Evolutionary conservation across 2,113 vertebrate species (phyloP).

Genomic region (Cebidichthys violaceus): DNA sequence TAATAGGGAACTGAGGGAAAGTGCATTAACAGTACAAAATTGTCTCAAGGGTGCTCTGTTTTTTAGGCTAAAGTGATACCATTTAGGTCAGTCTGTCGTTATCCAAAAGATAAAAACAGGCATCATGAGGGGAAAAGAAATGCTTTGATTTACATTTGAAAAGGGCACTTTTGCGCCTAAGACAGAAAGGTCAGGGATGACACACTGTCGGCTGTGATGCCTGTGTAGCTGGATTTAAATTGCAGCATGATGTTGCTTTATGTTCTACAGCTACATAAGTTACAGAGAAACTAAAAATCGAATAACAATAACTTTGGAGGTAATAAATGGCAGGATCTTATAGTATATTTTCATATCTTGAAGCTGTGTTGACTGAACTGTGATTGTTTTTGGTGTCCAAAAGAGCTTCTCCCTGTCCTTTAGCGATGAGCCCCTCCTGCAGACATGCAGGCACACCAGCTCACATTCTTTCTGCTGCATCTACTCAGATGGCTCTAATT

Average conservation of each 20-base stretch:
- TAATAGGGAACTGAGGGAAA: conserved; percentile 2
- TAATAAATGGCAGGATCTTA: neutral
- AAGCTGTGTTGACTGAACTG: neutral
- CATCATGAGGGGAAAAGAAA: conserved; percentile 5
- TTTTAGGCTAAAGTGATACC: conserved; percentile 23
- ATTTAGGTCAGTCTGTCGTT: conserved; percentile 20
- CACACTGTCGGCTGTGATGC: conserved; percentile 21
- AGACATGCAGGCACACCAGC: neutral
- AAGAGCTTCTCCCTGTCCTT: conserved; percentile 17
- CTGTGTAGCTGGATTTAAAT: conserved; percentile 22
- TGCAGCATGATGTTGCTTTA: conserved; percentile 15
- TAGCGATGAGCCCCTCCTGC: conserved; percentile 2
- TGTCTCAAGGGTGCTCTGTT: conserved; percentile 18
- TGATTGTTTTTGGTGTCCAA: neutral
- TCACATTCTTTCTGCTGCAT: conserved; percentile 5
- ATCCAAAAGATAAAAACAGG: conserved; percentile 17
- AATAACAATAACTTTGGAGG: neutral
- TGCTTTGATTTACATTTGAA: conserved; percentile 55
- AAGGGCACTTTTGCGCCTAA: conserved; percentile 36
- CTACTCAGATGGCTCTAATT: conserved; percentile 28
- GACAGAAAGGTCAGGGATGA: conserved; percentile 49
- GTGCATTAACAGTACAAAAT: neutral
- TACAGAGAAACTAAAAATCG: conserved; percentile 2
- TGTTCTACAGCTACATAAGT: neutral
- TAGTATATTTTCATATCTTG: neutral